phyloP scores from a whole-genome alignment of 2,797 vertebrate genomes.

The Chelonia mydas region DNA sequence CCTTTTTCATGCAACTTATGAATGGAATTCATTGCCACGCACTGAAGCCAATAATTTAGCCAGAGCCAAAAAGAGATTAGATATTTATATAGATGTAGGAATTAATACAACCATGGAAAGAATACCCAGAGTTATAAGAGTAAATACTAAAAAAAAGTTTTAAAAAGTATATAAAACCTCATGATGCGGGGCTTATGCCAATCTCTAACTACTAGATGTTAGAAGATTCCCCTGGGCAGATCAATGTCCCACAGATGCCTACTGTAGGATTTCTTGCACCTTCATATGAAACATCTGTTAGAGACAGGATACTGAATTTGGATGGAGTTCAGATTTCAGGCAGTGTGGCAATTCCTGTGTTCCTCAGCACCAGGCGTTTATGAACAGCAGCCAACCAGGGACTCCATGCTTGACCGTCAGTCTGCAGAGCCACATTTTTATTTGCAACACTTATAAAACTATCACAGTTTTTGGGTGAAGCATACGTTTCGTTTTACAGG shows the following conservation, averaged over 20 bases:
- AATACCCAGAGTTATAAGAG: not conserved
- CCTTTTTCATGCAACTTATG: not conserved
- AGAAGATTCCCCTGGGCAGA: rapidly evolving
- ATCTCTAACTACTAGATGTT: not conserved
- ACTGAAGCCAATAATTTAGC: not conserved
- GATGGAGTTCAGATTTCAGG: rapidly evolving
- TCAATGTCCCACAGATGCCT: not conserved
- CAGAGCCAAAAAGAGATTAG: not conserved
- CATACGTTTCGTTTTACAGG: conserved; percentile 54
- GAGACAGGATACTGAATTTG: not conserved
- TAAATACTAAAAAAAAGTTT: not conserved
- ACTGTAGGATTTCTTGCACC: not conserved
- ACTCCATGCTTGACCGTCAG: not conserved
- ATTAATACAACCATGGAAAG: not conserved
- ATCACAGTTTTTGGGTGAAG: conserved; percentile 7
- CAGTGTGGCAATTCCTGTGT: not conserved
- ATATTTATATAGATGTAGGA: not conserved
- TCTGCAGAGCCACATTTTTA: not conserved
- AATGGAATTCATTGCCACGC: not conserved
- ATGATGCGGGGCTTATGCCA: not conserved
- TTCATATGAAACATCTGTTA: not conserved
- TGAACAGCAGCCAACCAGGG: not conserved
- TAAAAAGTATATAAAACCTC: not conserved
- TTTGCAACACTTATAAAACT: not conserved
- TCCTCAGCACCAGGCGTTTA: not conserved